These are phyloP conservation scores for Meta bourneti DNA, from an alignment of 2,888 invertebrate genomes.

Conservation along the genomic window DNA sequence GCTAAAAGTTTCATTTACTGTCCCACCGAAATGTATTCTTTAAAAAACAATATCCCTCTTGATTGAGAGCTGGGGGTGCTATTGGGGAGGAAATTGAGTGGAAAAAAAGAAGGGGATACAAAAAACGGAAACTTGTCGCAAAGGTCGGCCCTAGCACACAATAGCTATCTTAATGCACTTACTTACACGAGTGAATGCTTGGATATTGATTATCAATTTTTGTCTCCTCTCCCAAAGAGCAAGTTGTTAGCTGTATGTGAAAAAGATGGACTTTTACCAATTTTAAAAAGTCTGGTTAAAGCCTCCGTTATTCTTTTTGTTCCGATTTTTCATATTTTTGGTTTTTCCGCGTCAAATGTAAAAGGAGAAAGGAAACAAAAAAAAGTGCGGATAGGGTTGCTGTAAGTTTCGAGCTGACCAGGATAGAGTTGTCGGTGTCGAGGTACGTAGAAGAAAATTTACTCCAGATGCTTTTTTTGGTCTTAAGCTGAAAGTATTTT, in stretches of 20 bases:
- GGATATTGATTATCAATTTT: constrained; percentile 74
- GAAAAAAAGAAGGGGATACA: constrained; percentile 14
- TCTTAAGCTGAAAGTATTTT: neutral
- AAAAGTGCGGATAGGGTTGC: constrained; percentile 17
- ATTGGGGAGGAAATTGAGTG: constrained; percentile 21
- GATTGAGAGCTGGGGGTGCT: constrained; percentile 31
- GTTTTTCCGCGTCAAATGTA: constrained; percentile 5
- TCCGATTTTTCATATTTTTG: constrained; percentile 19
- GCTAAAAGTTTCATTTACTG: constrained; percentile 64
- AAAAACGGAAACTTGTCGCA: constrained; percentile 44
- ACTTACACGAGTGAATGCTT: constrained; percentile 64
- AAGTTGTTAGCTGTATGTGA: constrained; percentile 64
- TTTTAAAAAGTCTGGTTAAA: constrained; percentile 67
- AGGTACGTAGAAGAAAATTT: neutral
- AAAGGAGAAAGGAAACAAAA: constrained; percentile 1
- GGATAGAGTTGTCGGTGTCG: neutral
- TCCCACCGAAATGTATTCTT: constrained; percentile 51
- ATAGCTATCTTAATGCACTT: constrained; percentile 72
- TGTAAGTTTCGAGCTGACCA: constrained; percentile 1
- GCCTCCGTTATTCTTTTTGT: constrained; percentile 38
- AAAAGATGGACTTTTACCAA: constrained; percentile 67
- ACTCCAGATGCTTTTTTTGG: neutral
- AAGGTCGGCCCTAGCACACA: constrained; percentile 50
- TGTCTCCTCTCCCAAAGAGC: constrained; percentile 52
- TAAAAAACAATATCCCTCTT: constrained; percentile 60